A percentile compares a stretch with the other conserved stretches of the same genome.
These are phyloP conservation scores for Argya squamiceps DNA, from an alignment of 2,797 vertebrate species.

Conservation along the genomic window DNA sequence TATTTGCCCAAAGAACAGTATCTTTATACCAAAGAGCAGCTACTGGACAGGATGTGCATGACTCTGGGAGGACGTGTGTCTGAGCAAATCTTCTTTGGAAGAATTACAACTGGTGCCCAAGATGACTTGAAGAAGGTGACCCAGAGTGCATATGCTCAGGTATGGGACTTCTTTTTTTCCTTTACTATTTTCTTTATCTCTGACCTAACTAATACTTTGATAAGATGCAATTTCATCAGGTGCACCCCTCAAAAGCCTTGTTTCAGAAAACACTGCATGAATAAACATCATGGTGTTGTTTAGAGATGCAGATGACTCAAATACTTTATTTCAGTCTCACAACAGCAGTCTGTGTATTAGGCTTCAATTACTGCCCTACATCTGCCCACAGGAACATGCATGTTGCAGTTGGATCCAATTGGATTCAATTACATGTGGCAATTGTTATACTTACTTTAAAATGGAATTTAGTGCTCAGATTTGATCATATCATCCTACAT, in stretches of 20 bases:
- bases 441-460: not conserved
- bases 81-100: slow-evolving; percentile 93
- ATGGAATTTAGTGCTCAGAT: not conserved
- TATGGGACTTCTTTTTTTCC: not conserved
- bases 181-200: not conserved
- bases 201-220: not conserved
- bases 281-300: not conserved
- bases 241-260: not conserved
- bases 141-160: slow-evolving; percentile 95
- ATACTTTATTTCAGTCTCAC: not conserved
- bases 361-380: not conserved
- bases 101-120: slow-evolving; percentile 94
- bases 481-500: not conserved
- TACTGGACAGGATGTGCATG: slow-evolving; percentile 98
- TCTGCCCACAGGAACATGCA: not conserved
- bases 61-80: slow-evolving; percentile 91
- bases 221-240: not conserved
- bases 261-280: not conserved
- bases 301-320: not conserved
- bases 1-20: slow-evolving; percentile 96
- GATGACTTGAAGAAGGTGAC: slow-evolving; percentile 96
- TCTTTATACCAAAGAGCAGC: slow-evolving; percentile 93
- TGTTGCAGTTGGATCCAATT: not conserved
- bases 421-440: not conserved
- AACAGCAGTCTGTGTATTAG: not conserved